Conservation (phyloP, 2,797 vertebrate genomes). For the Apodemus agrarius region DNA sequence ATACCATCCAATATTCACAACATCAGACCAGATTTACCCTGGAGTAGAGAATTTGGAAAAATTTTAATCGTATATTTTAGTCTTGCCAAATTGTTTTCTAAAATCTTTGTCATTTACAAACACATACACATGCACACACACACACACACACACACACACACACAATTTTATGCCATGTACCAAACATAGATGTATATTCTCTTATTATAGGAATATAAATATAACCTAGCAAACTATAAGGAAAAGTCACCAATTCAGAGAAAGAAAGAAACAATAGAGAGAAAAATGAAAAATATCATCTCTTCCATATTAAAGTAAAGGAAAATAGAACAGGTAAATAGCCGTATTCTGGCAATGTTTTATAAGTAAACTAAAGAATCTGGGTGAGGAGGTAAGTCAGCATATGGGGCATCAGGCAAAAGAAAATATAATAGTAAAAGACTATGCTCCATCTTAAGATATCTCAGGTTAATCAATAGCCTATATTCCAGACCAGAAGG, state of each 20-base stretch:
- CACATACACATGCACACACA: neutral
- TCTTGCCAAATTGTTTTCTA: neutral
- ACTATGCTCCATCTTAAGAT: neutral
- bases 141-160: too few relatives aligned
- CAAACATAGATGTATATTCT: neutral
- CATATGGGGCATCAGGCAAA: neutral
- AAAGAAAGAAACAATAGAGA: neutral
- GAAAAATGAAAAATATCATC: neutral
- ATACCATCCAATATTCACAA: neutral
- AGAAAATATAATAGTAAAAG: fast-evolving
- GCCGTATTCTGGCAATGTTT: neutral
- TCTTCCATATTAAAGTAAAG: neutral
- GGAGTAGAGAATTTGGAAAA: neutral
- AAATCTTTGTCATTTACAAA: neutral
- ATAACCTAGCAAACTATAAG: fast-evolving
- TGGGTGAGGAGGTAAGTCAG: fast-evolving
- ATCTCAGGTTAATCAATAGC: neutral
- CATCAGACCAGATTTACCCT: neutral
- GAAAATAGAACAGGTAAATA: neutral
- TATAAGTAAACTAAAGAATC: neutral
- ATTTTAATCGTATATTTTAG: neutral
- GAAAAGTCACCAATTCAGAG: neutral
- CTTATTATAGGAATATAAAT: neutral
- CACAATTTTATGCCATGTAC: too few relatives aligned
- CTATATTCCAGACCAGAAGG: too few relatives aligned